Conservation (phyloP, 2,888 invertebrate species). For the Coleophora deauratella region DNA sequence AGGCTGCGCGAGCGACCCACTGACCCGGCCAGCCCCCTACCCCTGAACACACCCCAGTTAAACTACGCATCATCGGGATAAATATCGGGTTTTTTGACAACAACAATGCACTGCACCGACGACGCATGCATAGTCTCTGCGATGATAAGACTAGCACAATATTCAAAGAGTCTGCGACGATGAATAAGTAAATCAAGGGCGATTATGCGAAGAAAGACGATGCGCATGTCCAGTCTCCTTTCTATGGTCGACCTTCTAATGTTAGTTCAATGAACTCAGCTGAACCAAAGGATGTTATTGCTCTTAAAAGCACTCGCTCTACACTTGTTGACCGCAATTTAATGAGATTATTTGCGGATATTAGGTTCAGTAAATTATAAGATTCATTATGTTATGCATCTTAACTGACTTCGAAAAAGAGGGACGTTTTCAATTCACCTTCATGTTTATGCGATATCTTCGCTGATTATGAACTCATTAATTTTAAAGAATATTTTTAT, state of each 20-base stretch:
- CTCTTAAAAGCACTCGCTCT: conserved; percentile 11
- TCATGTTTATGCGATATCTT: too few relatives aligned
- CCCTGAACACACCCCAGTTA: conserved; percentile 34
- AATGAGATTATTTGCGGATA: too few relatives aligned
- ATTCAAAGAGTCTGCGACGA: conserved; percentile 12
- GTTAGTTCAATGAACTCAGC: conserved; percentile 29
- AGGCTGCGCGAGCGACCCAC: conserved; percentile 78
- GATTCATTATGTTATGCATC: too few relatives aligned
- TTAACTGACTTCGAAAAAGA: too few relatives aligned
- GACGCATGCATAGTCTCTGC: not conserved
- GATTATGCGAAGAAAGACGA: conserved; percentile 24
- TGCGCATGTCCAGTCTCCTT: conserved; percentile 30
- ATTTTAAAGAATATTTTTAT: too few relatives aligned
- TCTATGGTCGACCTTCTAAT: conserved; percentile 27
- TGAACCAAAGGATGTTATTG: conserved; percentile 21
- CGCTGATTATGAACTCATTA: too few relatives aligned
- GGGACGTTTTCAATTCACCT: too few relatives aligned
- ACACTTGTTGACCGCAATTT: too few relatives aligned
- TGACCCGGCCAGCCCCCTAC: conserved; percentile 65
- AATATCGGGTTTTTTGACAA: conserved; percentile 24
- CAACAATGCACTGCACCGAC: conserved; percentile 34
- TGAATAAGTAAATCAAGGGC: not conserved
- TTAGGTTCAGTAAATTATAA: too few relatives aligned
- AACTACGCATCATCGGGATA: conserved; percentile 18
- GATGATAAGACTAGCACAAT: not conserved